Evolutionary conservation across 2,888 invertebrate genomes (phyloP).

Genomic region (Chrysopilus asiliformis): DNA sequence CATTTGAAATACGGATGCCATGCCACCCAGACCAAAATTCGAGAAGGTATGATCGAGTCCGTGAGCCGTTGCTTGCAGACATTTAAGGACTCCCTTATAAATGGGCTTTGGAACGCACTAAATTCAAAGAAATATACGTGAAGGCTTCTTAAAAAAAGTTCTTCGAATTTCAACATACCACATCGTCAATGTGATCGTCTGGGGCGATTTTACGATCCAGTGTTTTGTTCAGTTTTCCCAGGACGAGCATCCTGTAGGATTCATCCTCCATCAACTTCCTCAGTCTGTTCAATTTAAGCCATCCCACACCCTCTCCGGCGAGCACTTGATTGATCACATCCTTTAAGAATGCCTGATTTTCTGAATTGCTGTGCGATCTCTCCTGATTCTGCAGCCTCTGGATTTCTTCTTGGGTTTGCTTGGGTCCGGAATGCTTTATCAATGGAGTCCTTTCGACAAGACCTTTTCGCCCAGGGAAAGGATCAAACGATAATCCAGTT

Average conservation of each 20-base stretch:
- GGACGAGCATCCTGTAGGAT: conserved; percentile 88
- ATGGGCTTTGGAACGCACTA: conserved; percentile 75
- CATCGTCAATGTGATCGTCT: conserved; percentile 94
- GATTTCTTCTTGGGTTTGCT: conserved; percentile 50
- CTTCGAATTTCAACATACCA: conserved; percentile 49
- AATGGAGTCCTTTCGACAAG: conserved; percentile 81
- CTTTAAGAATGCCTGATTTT: conserved; percentile 88
- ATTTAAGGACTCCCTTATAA: conserved; percentile 94
- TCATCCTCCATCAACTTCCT: conserved; percentile 98
- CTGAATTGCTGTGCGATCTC: conserved; percentile 62
- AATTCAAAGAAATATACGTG: neutral
- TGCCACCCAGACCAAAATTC: conserved; percentile 90
- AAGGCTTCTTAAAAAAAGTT: neutral
- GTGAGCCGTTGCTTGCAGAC: conserved; percentile 75
- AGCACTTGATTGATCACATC: conserved; percentile 50
- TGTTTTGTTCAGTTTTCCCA: conserved; percentile 88
- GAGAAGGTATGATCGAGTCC: conserved; percentile 85
- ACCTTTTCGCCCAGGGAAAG: conserved; percentile 69
- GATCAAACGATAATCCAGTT: conserved; percentile 50
- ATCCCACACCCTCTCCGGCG: conserved; percentile 56
- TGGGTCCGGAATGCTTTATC: conserved; percentile 65
- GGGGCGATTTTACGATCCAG: conserved; percentile 85
- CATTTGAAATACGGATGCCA: conserved; percentile 93
- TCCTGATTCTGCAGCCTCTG: conserved; percentile 55
- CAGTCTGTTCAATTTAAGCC: conserved; percentile 84